phyloP scores from a whole-genome alignment of 2,113 vertebrate genomes.

The Heterochromis multidens region DNA sequence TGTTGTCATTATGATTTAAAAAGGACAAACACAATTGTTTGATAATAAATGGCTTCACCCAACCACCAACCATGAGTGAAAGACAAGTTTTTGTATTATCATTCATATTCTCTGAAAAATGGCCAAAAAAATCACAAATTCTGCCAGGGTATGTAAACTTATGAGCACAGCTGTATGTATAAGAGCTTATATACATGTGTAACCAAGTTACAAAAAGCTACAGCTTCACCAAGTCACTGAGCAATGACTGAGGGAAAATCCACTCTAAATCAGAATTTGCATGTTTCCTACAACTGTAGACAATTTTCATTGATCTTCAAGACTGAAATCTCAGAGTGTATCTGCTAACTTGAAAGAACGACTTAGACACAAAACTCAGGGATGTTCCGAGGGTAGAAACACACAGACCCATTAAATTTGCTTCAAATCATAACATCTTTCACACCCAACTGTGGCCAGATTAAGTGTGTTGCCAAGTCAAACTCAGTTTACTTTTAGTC shows the following conservation, averaged over 20 bases:
- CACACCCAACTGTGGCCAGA: not conserved
- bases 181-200: conserved; percentile 2
- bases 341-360: not conserved
- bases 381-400: conserved; percentile 17
- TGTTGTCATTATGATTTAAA: no score
- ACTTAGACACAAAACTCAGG: not conserved
- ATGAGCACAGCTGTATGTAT: no score
- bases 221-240: not conserved
- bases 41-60: no score
- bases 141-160: no score
- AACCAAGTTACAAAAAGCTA: conserved; percentile 12
- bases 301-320: not conserved
- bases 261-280: not conserved
- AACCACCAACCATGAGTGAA: no score
- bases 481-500: not conserved
- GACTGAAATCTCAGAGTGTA: not conserved
- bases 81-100: no score
- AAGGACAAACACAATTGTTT: no score
- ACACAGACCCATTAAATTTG: not conserved
- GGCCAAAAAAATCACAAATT: no score
- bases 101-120: no score
- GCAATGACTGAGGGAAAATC: not conserved
- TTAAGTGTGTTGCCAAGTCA: not conserved
- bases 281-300: not conserved
- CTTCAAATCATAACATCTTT: not conserved